Evolutionary conservation across 2,113 vertebrate species (phyloP), one percentile per base, ranked within the genome.

Genomic region (Semnornis frantzii): DNA sequence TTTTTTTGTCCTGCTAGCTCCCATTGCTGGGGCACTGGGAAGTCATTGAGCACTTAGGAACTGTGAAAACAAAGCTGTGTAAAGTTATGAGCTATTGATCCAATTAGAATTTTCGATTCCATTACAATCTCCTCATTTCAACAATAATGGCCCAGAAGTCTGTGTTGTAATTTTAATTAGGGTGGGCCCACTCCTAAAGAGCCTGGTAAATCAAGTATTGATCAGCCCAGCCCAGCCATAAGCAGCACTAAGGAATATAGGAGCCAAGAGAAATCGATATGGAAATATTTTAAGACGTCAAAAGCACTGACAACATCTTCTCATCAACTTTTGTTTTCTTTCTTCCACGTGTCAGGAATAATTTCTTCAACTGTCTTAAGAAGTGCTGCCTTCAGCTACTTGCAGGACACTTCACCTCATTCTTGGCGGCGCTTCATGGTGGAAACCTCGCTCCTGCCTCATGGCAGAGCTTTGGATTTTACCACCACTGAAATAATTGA

Each of bases 251-350:
- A 97, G 97, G 97, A 97, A 97, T 91, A 86, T 15, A 94, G 95
- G 96, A 97, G 97, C 95, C 96, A 96, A 93, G 87, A 62, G 97
- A 98, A 97, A 98, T 98, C 97, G 42, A 98, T 98, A 84, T 63
- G 58, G 96, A 95, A 97, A 96, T 98, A 98, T 97, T 97, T 98
- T 97, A 95, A 97, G 98, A 98, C 48, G 88, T 97, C 96, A 96
- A 97, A 98, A 94, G 92, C 94, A 96, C 84, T 95, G 90, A 96
- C 71, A 95, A 97, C 89, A 96, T 95, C 95, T 98, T 96, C 91
- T 96, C 95, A 97, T 97, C 95, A 95, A 95, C 97, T 97, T 97
- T 95, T 96, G 95, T 96, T 95, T 90, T 68, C 94, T 96, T 97
- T 94, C 92, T 93, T 96, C 92, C 55, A 89, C 48, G 70, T 54